Percentiles rank a stretch among this genome's conserved stretches.
phyloP scores from a whole-genome alignment of 2,113 vertebrate species.

The Aix galericulata region DNA sequence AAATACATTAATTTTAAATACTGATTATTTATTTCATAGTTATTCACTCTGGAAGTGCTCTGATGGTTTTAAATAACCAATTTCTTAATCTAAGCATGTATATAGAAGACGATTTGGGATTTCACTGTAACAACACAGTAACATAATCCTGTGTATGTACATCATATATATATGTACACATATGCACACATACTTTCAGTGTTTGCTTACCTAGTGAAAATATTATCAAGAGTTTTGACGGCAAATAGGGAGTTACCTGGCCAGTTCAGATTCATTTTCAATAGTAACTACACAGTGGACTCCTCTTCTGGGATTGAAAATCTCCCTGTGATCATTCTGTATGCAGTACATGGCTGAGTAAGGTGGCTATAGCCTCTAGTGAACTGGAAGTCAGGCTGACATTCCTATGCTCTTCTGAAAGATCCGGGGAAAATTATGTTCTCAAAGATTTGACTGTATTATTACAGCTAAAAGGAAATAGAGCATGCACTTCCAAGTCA shows the following conservation, averaged over 20 bases:
- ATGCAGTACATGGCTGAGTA: background rate
- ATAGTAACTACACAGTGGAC: background rate
- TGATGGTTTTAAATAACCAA: background rate
- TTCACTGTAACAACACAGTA: background rate
- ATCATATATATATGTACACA: background rate
- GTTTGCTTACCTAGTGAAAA: background rate
- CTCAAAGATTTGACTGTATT: background rate
- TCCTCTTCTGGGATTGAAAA: background rate
- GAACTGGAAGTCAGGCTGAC: background rate
- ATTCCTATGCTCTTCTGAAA: background rate
- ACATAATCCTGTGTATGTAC: background rate
- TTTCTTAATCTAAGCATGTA: background rate
- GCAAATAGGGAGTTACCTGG: background rate
- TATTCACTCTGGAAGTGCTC: background rate
- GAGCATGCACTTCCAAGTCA: background rate
- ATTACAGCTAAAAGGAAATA: slow-evolving; percentile 1
- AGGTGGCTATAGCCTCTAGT: background rate
- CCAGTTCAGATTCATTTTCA: background rate
- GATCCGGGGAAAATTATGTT: background rate
- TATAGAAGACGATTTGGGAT: background rate
- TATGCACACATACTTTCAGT: background rate
- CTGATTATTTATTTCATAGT: background rate
- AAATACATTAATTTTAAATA: background rate
- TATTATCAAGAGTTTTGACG: background rate
- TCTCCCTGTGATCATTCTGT: background rate